Evolutionary conservation across 2,113 vertebrate species (phyloP).

Genomic region (Aptenodytes forsteri): DNA sequence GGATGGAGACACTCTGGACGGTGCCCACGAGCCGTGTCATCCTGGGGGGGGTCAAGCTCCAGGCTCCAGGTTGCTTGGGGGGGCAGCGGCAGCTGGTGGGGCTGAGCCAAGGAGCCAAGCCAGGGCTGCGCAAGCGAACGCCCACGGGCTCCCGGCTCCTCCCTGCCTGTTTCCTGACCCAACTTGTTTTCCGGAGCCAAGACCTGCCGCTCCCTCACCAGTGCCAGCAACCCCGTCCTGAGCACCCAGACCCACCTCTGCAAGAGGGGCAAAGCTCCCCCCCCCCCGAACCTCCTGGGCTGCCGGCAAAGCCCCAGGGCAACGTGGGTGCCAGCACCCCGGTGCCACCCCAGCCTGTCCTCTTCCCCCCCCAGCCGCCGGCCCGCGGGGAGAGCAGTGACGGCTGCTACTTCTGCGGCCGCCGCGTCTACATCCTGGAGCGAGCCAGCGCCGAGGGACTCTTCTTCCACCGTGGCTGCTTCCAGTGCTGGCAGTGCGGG

Average conservation of each 20-base stretch:
- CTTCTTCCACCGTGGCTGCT: constrained; percentile 94
- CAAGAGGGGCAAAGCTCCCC: not conserved
- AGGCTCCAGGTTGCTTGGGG: too few relatives aligned
- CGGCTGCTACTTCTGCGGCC: constrained; percentile 86
- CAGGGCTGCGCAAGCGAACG: not conserved
- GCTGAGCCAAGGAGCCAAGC: not conserved
- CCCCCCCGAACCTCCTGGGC: not conserved
- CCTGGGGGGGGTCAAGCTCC: not conserved
- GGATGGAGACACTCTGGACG: not conserved
- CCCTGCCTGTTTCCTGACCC: constrained; percentile 43
- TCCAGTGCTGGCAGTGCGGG: constrained; percentile 82
- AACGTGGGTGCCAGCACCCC: not conserved
- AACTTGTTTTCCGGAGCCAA: constrained; percentile 19
- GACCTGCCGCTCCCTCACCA: not conserved
- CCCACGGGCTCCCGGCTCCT: constrained; percentile 28
- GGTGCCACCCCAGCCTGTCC: not conserved
- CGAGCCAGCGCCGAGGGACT: constrained; percentile 85
- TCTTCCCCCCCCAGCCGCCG: not conserved
- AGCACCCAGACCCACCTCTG: not conserved
- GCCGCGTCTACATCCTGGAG: constrained; percentile 87
- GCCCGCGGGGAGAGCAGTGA: constrained; percentile 66
- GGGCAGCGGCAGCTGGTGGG: accelerated
- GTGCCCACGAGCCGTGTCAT: not conserved
- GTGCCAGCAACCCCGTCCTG: not conserved
- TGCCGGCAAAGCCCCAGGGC: not conserved